These are phyloP conservation scores for Larimichthys crocea DNA, from an alignment of 2,113 vertebrate species.

Conservation along the genomic window DNA sequence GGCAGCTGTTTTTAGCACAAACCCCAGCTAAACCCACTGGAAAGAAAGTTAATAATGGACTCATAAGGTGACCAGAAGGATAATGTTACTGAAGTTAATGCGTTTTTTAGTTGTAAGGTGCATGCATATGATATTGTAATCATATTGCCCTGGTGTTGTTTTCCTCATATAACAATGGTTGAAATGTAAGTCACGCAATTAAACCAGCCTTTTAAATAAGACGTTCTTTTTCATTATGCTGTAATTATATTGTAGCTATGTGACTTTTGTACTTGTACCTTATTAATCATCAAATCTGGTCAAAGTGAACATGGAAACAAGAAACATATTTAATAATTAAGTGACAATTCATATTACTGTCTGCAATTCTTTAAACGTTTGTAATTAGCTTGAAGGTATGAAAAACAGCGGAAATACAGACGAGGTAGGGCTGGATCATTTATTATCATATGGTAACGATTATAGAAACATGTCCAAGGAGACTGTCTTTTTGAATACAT, in stretches of 20 bases:
- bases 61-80: no score
- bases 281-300: background rate
- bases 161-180: background rate
- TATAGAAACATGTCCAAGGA: background rate
- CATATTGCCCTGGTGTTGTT: background rate
- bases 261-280: background rate
- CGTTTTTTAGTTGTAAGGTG: no score
- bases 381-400: slow-evolving; percentile 12
- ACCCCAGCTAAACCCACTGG: background rate
- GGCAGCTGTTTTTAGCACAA: background rate
- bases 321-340: background rate
- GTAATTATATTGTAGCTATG: background rate
- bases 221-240: background rate
- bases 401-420: slow-evolving; percentile 18
- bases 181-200: background rate
- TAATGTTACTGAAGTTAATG: no score
- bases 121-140: background rate
- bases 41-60: background rate
- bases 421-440: slow-evolving; percentile 2
- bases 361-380: slow-evolving; percentile 32
- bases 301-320: background rate
- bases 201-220: background rate
- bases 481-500: slow-evolving; percentile 6
- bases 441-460: slow-evolving; percentile 6
- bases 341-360: background rate